Percentiles rank a stretch among this genome's conserved stretches.
Conservation (phyloP, 1,140 invertebrate genomes). For the Nasonia longicornis region DNA sequence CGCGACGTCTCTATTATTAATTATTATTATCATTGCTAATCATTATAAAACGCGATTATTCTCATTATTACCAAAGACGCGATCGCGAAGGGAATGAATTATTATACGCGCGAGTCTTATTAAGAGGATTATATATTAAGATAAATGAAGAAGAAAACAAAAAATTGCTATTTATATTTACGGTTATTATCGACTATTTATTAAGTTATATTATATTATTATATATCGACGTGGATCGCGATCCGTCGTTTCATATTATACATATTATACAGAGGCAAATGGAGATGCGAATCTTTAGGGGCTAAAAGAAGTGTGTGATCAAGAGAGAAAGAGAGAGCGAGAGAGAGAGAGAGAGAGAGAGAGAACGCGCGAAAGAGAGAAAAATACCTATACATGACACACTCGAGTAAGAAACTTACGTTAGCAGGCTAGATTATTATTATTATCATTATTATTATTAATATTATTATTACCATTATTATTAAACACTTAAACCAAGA, state of each 20-base stretch:
- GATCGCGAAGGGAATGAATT: not conserved
- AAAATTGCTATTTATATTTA: slow-evolving; percentile 46
- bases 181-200: slow-evolving; percentile 37
- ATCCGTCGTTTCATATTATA: slow-evolving; percentile 42
- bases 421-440: slow-evolving; percentile 42
- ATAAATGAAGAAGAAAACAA: slow-evolving; percentile 1
- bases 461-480: slow-evolving; percentile 21
- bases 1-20: slow-evolving; percentile 26
- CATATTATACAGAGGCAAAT: slow-evolving; percentile 38
- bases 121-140: slow-evolving; percentile 28
- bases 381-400: slow-evolving; percentile 24
- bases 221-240: slow-evolving; percentile 8
- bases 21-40: slow-evolving; percentile 25
- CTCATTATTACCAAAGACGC: slow-evolving; percentile 26
- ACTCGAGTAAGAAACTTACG: slow-evolving; percentile 32
- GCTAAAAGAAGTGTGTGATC: not conserved
- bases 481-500: slow-evolving; percentile 34
- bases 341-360: not conserved
- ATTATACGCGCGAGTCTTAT: not conserved
- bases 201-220: slow-evolving; percentile 33
- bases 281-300: not conserved
- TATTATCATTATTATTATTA: slow-evolving; percentile 21
- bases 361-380: slow-evolving; percentile 5
- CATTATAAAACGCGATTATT: slow-evolving; percentile 33
- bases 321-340: slow-evolving; percentile 7